These are phyloP conservation scores for Anthoscopus minutus DNA, from an alignment of 2,113 vertebrate species.

Conservation along the genomic window DNA sequence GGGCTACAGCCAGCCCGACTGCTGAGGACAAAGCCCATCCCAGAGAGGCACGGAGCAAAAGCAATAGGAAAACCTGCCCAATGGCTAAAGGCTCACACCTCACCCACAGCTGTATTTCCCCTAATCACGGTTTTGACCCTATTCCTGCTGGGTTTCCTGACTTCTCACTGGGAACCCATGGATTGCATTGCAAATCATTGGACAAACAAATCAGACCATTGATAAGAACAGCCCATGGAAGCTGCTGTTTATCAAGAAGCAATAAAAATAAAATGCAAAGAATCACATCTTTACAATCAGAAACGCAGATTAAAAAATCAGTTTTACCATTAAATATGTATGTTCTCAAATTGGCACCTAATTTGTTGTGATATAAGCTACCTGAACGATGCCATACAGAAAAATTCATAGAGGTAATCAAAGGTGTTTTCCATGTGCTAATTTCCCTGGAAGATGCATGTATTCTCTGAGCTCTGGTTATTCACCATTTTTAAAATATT, in stretches of 20 bases:
- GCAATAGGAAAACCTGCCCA: not conserved
- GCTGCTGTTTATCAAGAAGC: not conserved
- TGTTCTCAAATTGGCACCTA: not conserved
- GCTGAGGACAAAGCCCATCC: not conserved
- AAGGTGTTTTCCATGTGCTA: not conserved
- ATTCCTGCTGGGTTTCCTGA: not conserved
- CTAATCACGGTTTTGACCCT: not conserved
- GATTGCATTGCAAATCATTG: not conserved
- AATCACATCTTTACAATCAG: not conserved
- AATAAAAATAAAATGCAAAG: not conserved
- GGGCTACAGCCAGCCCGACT: rapidly evolving
- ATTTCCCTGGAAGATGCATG: not conserved
- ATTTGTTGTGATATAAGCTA: not conserved
- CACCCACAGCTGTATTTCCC: not conserved
- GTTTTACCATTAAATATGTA: not conserved
- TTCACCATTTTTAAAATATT: not conserved
- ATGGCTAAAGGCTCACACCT: not conserved
- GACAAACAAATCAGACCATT: not conserved
- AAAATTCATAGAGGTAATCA: not conserved
- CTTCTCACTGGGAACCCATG: not conserved
- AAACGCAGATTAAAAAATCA: not conserved
- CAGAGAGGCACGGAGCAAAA: not conserved
- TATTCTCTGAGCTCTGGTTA: not conserved
- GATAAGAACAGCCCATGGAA: not conserved
- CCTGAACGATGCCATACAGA: not conserved